phyloP scores from a whole-genome alignment of 2,113 vertebrate genomes.

The Lichenostomus cassidix region DNA sequence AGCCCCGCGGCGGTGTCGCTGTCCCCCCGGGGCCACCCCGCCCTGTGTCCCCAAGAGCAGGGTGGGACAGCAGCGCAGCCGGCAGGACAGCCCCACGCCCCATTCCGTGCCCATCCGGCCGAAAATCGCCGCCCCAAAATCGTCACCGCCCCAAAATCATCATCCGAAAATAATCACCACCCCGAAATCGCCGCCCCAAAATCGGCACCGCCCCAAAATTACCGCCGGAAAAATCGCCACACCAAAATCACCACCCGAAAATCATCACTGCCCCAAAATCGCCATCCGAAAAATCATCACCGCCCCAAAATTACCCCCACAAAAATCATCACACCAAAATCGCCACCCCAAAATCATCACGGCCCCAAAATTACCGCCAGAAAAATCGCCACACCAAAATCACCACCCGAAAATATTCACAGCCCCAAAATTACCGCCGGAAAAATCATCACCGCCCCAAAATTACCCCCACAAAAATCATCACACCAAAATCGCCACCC shows the following conservation, averaged over 20 bases:
- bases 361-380: too few relatives aligned
- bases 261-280: too few relatives aligned
- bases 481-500: too few relatives aligned
- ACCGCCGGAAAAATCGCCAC: neutral
- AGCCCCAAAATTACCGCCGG: too few relatives aligned
- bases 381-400: too few relatives aligned
- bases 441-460: neutral
- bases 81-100: neutral
- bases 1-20: neutral
- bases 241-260: neutral
- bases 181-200: too few relatives aligned
- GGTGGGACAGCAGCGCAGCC: neutral
- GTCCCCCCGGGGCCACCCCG: neutral
- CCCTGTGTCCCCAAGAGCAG: neutral
- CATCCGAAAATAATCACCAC: too few relatives aligned
- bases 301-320: too few relatives aligned
- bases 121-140: neutral
- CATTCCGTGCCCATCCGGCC: neutral
- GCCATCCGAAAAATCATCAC: too few relatives aligned
- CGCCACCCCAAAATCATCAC: neutral
- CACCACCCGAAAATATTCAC: too few relatives aligned
- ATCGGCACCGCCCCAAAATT: too few relatives aligned
- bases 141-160: too few relatives aligned
- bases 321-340: neutral
- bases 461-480: neutral